Percentiles rank a stretch among this genome's conserved stretches.
Conservation (phyloP, 2,888 invertebrate species). For the Opisthograptis luteolata region DNA sequence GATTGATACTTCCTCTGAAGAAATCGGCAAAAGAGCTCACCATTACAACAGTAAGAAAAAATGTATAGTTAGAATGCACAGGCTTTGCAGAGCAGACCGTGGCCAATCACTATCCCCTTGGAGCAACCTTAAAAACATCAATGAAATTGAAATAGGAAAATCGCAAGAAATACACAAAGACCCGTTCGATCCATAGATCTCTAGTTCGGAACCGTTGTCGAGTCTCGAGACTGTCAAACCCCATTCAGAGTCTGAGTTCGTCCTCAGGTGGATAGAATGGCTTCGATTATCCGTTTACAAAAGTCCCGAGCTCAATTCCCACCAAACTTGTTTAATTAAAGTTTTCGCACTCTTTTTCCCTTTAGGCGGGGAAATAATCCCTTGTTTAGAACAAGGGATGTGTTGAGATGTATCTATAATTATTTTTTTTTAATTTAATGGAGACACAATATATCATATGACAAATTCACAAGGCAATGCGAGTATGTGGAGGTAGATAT, state of each 20-base stretch:
- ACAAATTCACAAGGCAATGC: too few relatives aligned
- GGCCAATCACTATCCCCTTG: too few relatives aligned
- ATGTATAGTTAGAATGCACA: too few relatives aligned
- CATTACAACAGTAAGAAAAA: too few relatives aligned
- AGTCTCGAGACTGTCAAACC: conserved; percentile 45
- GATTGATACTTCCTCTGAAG: too few relatives aligned
- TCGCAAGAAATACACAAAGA: not conserved
- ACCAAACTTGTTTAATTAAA: conserved; percentile 84
- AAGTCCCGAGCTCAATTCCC: conserved; percentile 78
- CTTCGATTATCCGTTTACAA: conserved; percentile 82
- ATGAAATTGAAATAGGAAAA: not conserved
- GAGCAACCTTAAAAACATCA: not conserved
- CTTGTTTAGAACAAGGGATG: conserved; percentile 58
- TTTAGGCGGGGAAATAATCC: conserved; percentile 79
- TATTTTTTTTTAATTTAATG: too few relatives aligned
- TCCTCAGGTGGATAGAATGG: conserved; percentile 75
- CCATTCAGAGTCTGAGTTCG: conserved; percentile 52
- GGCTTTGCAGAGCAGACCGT: too few relatives aligned
- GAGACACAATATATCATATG: too few relatives aligned
- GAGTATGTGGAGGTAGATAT: too few relatives aligned
- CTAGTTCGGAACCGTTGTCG: conserved; percentile 26
- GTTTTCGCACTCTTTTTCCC: conserved; percentile 83
- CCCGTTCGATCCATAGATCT: conserved; percentile 1
- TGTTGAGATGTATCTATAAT: conserved; percentile 41
- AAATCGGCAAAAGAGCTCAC: too few relatives aligned